A percentile compares a stretch with the other conserved stretches of the same genome.
Conservation (phyloP, 2,797 vertebrate genomes). For the Sebastiscus tertius region DNA sequence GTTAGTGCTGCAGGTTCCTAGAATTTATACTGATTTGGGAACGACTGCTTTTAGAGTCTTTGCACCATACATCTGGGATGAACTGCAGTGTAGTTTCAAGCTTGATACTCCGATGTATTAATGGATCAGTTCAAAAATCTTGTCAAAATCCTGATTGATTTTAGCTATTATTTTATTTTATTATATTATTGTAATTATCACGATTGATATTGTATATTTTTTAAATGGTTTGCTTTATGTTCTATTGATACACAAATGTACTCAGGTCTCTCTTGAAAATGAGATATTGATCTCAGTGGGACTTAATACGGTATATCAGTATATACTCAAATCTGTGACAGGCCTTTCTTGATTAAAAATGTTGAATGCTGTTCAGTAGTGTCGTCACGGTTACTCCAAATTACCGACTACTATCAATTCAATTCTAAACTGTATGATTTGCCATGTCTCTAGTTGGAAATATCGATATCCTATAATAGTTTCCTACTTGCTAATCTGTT, state of each 20-base stretch:
- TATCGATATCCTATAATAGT: neutral
- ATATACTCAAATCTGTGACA: neutral
- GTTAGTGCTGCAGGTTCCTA: neutral
- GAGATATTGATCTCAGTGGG: neutral
- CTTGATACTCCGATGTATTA: neutral
- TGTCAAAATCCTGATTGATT: neutral
- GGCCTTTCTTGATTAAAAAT: neutral
- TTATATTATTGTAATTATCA: neutral
- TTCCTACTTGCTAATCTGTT: neutral
- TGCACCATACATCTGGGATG: neutral
- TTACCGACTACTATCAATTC: neutral
- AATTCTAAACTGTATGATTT: neutral
- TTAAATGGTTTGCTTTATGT: neutral
- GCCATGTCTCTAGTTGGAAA: neutral
- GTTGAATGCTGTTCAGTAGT: neutral
- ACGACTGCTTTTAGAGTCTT: neutral
- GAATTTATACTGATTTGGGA: neutral
- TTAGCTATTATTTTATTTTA: neutral
- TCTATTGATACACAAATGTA: neutral
- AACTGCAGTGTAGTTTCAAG: neutral
- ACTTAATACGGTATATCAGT: too few species aligned
- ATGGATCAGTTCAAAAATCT: neutral
- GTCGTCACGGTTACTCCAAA: neutral
- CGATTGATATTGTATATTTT: neutral
- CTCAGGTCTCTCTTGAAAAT: neutral